A percentile compares a stretch with the other conserved stretches of the same genome.
phyloP scores from a whole-genome alignment of 1,140 invertebrate species.

The Cecropterus lyciades region DNA sequence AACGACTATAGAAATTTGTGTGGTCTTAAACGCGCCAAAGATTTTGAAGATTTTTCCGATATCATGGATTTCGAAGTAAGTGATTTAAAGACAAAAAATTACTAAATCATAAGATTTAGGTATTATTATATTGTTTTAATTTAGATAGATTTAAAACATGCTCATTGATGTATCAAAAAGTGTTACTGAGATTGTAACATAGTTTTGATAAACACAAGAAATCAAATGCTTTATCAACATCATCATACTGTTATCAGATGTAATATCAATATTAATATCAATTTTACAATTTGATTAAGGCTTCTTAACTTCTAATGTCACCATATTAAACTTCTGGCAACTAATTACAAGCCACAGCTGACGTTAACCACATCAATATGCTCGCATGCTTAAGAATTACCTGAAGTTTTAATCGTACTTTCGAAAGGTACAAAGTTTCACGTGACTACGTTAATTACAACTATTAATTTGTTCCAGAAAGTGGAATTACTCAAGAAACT shows the following conservation, averaged over 20 bases:
- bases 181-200: too few relatives aligned
- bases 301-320: too few relatives aligned
- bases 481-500: constrained; percentile 74
- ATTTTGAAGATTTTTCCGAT: constrained; percentile 85
- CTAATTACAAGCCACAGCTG: constrained; percentile 3
- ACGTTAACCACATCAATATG: constrained; percentile 4
- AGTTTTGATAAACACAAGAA: too few relatives aligned
- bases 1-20: constrained; percentile 91
- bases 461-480: constrained; percentile 59
- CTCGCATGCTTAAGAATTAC: background rate
- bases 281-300: too few relatives aligned
- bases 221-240: too few relatives aligned
- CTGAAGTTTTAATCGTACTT: constrained; percentile 25
- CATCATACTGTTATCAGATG: too few relatives aligned
- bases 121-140: too few relatives aligned
- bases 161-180: too few relatives aligned
- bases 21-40: constrained; percentile 85
- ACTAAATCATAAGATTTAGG: background rate
- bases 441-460: constrained; percentile 29
- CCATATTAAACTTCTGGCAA: background rate
- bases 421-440: constrained; percentile 26
- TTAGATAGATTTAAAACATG: too few relatives aligned
- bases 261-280: too few relatives aligned
- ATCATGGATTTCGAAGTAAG: constrained; percentile 84
- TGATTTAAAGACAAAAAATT: background rate